Evolutionary conservation across 1,140 invertebrate genomes (phyloP).

Genomic region (Pogonus chalceus): DNA sequence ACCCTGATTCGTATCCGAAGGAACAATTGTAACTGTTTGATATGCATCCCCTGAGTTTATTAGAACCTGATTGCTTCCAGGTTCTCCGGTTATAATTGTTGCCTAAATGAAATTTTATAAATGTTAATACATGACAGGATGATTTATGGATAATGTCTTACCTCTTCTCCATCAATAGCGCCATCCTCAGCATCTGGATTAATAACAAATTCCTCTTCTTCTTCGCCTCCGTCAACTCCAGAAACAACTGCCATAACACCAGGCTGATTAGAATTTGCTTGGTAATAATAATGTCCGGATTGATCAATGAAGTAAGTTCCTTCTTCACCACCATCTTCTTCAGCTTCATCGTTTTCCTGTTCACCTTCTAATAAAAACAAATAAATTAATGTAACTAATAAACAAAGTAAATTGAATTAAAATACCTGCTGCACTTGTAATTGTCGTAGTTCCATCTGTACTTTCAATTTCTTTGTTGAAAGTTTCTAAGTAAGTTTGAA

Average conservation of each 20-base stretch:
- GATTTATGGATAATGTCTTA: constrained; percentile 11
- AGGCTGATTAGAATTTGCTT: constrained; percentile 49
- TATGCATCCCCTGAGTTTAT: constrained; percentile 54
- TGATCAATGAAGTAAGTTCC: constrained; percentile 70
- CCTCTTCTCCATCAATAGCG: constrained; percentile 23
- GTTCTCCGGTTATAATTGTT: constrained; percentile 25
- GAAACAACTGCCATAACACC: constrained; percentile 49
- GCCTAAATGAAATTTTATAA: constrained; percentile 7
- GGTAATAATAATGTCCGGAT: constrained; percentile 67
- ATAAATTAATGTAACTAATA: constrained; percentile 8
- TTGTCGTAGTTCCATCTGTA: constrained; percentile 35
- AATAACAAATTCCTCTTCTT: constrained; percentile 33
- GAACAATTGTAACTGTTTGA: constrained; percentile 79
- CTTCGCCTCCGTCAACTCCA: constrained; percentile 36
- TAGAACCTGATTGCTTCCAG: constrained; percentile 38
- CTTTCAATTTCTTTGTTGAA: constrained; percentile 78
- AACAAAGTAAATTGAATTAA: constrained; percentile 14
- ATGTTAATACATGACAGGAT: background rate
- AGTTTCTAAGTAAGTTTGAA: constrained; percentile 72
- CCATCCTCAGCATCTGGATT: constrained; percentile 40
- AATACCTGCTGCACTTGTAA: constrained; percentile 42
- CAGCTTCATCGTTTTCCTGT: constrained; percentile 38
- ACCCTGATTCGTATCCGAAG: constrained; percentile 66
- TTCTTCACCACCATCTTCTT: constrained; percentile 43
- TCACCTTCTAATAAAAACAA: constrained; percentile 20